Evolutionary conservation across 1,140 invertebrate species (phyloP), one percentile per base, ranked within the genome.

Genomic region (Copidosoma floridanum): DNA sequence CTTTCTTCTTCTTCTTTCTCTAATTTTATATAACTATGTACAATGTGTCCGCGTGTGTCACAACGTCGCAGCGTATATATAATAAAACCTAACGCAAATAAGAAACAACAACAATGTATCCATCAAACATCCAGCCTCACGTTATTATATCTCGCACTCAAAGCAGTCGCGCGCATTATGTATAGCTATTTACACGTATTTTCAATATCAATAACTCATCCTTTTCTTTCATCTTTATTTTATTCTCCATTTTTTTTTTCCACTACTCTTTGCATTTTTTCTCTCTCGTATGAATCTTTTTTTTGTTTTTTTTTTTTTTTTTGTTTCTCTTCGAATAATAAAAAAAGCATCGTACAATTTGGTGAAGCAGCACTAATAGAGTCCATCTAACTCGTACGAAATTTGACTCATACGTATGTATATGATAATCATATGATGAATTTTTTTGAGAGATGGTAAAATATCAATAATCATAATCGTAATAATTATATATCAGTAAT

Each of bases 161-260:
- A n/a, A n/a, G n/a, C n/a, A n/a, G 8, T 23, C 62, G 43, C 61
- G 55, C 70, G 65, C 68, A 68, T 64, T 80, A 78, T 79, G 68
- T 78, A 80, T 78, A 80, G 63, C 57, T 78, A 79, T 80, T 68
- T 80, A 80, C 76, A 80, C 71, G 72, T 73, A 21, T 56, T n/a
- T n/a, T n/a, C n/a, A n/a, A n/a, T n/a, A n/a, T n/a, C n/a, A n/a
- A n/a, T n/a, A n/a, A n/a, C n/a, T n/a, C n/a, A n/a, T n/a, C n/a
- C n/a, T n/a, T n/a, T n/a, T n/a, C n/a, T n/a, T n/a, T n/a, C n/a
- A n/a, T n/a, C n/a, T n/a, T 21, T 46, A 26, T 50, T 50, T 50
- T 66, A 47, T 35, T 32, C 29, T 29, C 20, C 18, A 37, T 3
- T 53, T 23, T 40, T 23, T 46, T 47, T 53, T 46, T 44, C 35